Base-by-base conservation (phyloP, 1,140 invertebrate species). In the Rhagoletis zephyria region DNA sequence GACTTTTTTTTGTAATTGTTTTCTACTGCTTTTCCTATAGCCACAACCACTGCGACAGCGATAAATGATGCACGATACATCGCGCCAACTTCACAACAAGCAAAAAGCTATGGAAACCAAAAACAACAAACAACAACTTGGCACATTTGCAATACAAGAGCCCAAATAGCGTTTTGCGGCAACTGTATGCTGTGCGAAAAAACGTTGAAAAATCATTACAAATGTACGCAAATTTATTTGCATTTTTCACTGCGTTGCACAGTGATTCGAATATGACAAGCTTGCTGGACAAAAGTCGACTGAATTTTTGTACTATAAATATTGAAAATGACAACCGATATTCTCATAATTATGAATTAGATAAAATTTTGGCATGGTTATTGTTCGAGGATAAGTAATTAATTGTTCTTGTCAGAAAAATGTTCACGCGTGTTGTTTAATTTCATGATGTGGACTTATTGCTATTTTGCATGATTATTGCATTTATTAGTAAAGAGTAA, bases 221-320 rank as follows among this genome's bases (percentile, higher is more conserved):
- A 81, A 81, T 81, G 74, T 81, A 6, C 48, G 74, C 74, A 81
- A 81, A 81, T 81, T 81, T 59, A 81, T 81, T 81, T 81, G 19
- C 74, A 81, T 81, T 81, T 81, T 81, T 81, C 30, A 30, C 30
- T 30, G 1, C 30, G 30, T 30, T 30, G 30, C 30, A 30, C 30
- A 30, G 30, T 30, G 30, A 30, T 30, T 30, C 30, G 30, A 30
- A 30, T 30, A 30, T 30, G 30, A 30, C 30, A 30, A 30, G 30
- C 30, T 30, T 30, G 30, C 30, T 30, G 30, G 30, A 30, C 30
- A 30, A 30, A 30, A 30, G 30, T 30, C 30, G 30, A 30, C 30
- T 30, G 30, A 30, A 30, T 30, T 30, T n/a, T n/a, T n/a, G n/a
- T n/a, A n/a, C n/a, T n/a, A n/a, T n/a, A n/a, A n/a, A n/a, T n/a